Base-by-base conservation (phyloP, 2,113 vertebrate species). In the Forbesichthys papilliferus region DNA sequence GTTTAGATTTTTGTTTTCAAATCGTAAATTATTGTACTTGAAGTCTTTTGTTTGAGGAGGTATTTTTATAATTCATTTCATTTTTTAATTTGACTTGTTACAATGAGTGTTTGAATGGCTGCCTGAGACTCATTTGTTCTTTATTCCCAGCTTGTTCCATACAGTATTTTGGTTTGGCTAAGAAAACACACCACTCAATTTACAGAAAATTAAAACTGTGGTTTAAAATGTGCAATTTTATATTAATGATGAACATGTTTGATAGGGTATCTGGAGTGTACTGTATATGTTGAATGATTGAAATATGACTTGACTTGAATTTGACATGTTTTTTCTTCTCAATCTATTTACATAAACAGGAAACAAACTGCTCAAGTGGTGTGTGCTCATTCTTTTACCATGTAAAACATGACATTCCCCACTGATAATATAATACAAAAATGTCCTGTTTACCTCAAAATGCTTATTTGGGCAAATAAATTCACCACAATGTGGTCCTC, bases 1-100 rank as follows among this genome's bases (percentile, higher is more conserved):
- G 12, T 0, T 77, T 56, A 53, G 46, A 79, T 78, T 82, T 86
- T 64, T 79, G 62, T 75, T 79, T 86, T 74, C 77, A 81, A 85
- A 85, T 78, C 85, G 66, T 93, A 93, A 93, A 80, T 93, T 93
- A 93, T 94, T 92, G 60, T 89, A 85, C 77, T 83, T 89, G 80
- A 87, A 87, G 73, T 78, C 69, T 79, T 85, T 61, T 60, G 61
- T 66, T 85, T 74, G 74, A 82, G 62, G 69, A 53, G 53, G 64
- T 56, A 62, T 88, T 84, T 83, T 61, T 86, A 88, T 84, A 79
- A 88, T 87, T 87, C 18, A 77, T 63, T 81, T 57, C 56, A 27
- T 73, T 77, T 89, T 92, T 89, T 89, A 85, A 90, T 91, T 91
- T 86, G 87, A 85, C 78, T 79, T 9, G 36, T 56, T 78, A 78